Evolutionary conservation across 2,888 invertebrate species (phyloP).

Genomic region (Dicyrtomina minuta): DNA sequence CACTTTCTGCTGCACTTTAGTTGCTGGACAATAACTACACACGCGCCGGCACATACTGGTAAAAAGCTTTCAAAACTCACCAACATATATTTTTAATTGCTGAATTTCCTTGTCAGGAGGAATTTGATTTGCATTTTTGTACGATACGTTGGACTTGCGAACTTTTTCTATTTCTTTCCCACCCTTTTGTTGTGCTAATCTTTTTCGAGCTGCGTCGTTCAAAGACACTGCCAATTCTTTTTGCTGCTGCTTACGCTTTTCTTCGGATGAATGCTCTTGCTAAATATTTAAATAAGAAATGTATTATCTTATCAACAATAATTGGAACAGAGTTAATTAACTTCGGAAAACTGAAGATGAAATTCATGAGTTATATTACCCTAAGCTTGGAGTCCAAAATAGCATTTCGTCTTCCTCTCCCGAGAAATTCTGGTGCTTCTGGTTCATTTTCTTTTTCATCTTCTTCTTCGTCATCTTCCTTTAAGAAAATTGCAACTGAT

Average conservation of each 20-base stretch:
- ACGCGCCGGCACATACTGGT: neutral
- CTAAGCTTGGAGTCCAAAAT: conserved; percentile 90
- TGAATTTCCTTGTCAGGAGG: conserved; percentile 91
- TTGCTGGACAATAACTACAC: neutral
- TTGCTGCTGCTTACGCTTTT: conserved; percentile 95
- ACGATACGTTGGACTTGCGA: conserved; percentile 91
- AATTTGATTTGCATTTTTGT: conserved; percentile 88
- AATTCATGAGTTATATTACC: conserved; percentile 55
- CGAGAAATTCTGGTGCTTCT: conserved; percentile 65
- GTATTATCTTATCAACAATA: neutral
- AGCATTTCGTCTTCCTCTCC: conserved; percentile 79
- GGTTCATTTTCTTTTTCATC: conserved; percentile 70
- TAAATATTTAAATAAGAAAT: conserved; percentile 52
- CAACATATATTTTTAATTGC: conserved; percentile 91
- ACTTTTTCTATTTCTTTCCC: conserved; percentile 85
- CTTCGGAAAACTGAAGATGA: neutral
- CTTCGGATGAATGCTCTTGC: conserved; percentile 93
- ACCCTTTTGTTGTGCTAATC: conserved; percentile 76
- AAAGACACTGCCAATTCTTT: conserved; percentile 85
- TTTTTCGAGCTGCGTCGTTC: conserved; percentile 89
- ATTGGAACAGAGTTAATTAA: no score
- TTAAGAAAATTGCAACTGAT: conserved; percentile 91
- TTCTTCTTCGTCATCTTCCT: conserved; percentile 82
- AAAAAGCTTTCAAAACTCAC: conserved; percentile 60
- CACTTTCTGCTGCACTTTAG: neutral